Base-by-base conservation (phyloP, 2,797 vertebrate genomes). In the Crocodylus rhombifer region DNA sequence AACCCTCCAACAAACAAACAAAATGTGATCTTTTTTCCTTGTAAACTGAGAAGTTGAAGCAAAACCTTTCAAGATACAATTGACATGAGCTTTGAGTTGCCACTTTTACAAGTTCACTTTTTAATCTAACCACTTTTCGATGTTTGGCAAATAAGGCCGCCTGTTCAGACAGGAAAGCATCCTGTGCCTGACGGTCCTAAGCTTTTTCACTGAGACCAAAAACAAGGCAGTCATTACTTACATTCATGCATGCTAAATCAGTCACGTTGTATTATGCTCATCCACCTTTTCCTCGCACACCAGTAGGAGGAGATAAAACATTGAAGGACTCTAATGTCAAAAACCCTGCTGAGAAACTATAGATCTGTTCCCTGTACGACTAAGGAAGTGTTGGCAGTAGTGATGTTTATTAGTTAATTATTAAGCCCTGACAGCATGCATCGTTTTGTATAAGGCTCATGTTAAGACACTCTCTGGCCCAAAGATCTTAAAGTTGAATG, bases 401-500 rank as follows among this genome's bases (percentile, higher is more conserved):
- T 14, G 21, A 1, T 67, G 57, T 56, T 73, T 84, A 4, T 79
- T 87, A 28, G 77, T 88, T 69, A 78, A 85, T 91, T 90, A 30
- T 69, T 84, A 7, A 60, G 56, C 28, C 33, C 1, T n/a, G 0
- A 14, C 21, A 51, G 21, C 42, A 51, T 28, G 26, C 20, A 17
- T 62, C 78, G 88, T n/a, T 80, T 23, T 30, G 73, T 69, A 4
- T 6, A 10, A 83, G 51, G 60, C 36, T 78, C 60, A 36, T 14
- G 63, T 0, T n/a, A n/a, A 69, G n/a, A 15, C 0, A 4, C 1
- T 20, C 42, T 55, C 36, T 17, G 63, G 73, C 36, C 51, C 33
- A 61, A 61, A 17, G 60, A 2, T 8, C 17, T 1, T 56, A 82
- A 1, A 23, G 16, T 23, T 10, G 0, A 0, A 78, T 26, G 57